Percentiles rank a stretch among this genome's conserved stretches.
phyloP scores from a whole-genome alignment of 1,140 invertebrate genomes.

The Tetramorium alpestre region DNA sequence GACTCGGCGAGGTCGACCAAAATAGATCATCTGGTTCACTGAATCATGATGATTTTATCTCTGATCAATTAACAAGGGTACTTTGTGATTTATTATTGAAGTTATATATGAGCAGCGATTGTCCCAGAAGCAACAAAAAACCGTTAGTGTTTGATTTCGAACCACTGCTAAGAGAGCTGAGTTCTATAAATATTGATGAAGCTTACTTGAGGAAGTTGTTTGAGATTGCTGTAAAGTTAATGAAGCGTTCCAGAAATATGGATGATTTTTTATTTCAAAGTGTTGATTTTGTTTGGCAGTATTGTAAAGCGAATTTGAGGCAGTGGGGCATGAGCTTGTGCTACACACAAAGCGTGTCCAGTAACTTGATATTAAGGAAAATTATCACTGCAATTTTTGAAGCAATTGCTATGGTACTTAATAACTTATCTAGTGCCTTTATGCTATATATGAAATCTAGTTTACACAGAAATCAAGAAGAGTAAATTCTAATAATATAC shows the following conservation, averaged over 20 bases:
- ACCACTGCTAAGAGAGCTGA: conserved; percentile 30
- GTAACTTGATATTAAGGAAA: not conserved
- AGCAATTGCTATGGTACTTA: not conserved
- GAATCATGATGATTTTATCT: accelerated
- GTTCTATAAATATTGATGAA: not conserved
- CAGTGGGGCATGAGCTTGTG: not conserved
- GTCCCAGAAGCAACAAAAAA: not conserved
- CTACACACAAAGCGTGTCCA: not conserved
- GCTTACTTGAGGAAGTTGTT: conserved; percentile 8
- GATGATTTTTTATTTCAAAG: not conserved
- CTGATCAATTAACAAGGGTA: not conserved
- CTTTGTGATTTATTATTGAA: not conserved
- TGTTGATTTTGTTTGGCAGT: conserved; percentile 57
- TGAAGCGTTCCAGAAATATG: not conserved
- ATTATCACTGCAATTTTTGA: conserved; percentile 12
- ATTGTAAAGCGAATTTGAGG: conserved; percentile 45
- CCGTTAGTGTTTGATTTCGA: not conserved
- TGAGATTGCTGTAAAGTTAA: not conserved
- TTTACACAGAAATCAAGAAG: not conserved
- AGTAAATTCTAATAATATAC: not conserved
- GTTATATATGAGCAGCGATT: not conserved
- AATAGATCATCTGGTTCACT: not conserved
- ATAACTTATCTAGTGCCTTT: conserved; percentile 27
- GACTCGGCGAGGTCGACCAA: not conserved
- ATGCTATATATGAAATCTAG: not conserved